phyloP scores from a whole-genome alignment of 2,888 invertebrate species.

The Sesia bembeciformis region DNA sequence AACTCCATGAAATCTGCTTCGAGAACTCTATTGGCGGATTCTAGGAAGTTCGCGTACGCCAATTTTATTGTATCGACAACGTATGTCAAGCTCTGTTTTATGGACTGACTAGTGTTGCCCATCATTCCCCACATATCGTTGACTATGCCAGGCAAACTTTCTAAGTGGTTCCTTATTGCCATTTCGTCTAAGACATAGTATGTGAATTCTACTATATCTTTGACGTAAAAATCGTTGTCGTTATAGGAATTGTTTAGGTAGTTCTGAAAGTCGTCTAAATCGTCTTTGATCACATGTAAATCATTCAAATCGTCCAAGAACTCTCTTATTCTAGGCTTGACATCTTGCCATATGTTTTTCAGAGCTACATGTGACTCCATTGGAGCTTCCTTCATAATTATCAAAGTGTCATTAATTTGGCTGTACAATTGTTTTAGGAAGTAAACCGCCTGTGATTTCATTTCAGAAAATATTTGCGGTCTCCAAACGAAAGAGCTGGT shows the following conservation, averaged over 20 bases:
- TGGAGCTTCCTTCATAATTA: slow-evolving; percentile 67
- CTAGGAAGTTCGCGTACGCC: slow-evolving; percentile 80
- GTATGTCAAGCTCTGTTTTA: slow-evolving; percentile 83
- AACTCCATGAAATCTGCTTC: slow-evolving; percentile 85
- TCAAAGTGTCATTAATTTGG: slow-evolving; percentile 57
- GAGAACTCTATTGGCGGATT: slow-evolving; percentile 79
- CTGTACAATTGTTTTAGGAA: slow-evolving; percentile 49
- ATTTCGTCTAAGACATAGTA: slow-evolving; percentile 84
- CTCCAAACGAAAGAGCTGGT: slow-evolving; percentile 88
- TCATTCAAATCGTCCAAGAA: slow-evolving; percentile 84
- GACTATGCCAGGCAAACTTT: slow-evolving; percentile 85
- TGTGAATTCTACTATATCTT: slow-evolving; percentile 81
- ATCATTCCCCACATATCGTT: slow-evolving; percentile 89
- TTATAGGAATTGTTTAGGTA: slow-evolving; percentile 86
- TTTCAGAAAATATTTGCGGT: slow-evolving; percentile 78
- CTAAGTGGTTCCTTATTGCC: slow-evolving; percentile 83
- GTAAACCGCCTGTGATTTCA: slow-evolving; percentile 43
- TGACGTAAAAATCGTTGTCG: slow-evolving; percentile 88
- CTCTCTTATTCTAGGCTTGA: slow-evolving; percentile 79
- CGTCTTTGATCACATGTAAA: slow-evolving; percentile 81
- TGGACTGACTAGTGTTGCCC: slow-evolving; percentile 87
- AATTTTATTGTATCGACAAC: slow-evolving; percentile 82
- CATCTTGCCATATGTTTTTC: slow-evolving; percentile 83
- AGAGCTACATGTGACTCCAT: slow-evolving; percentile 81
- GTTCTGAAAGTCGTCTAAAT: slow-evolving; percentile 78